phyloP scores from a whole-genome alignment of 2,113 vertebrate genomes.

The Nymphicus hollandicus region DNA sequence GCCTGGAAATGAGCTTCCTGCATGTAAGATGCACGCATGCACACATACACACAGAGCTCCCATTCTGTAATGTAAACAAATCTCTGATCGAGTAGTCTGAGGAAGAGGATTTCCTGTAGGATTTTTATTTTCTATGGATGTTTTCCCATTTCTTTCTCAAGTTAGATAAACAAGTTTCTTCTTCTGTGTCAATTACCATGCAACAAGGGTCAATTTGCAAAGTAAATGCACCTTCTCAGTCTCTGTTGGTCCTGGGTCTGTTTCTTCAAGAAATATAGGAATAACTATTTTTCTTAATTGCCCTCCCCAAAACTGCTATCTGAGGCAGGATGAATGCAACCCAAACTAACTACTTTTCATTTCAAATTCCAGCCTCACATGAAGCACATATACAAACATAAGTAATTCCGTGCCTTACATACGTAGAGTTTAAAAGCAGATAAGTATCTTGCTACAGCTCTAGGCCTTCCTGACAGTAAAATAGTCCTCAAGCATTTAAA shows the following conservation, averaged over 20 bases:
- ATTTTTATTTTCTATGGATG: background rate
- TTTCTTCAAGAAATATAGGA: background rate
- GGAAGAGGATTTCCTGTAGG: constrained; percentile 29
- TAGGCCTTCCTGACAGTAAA: background rate
- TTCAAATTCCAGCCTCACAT: background rate
- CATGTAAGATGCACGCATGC: background rate
- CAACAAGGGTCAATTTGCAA: background rate
- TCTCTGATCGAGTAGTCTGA: background rate
- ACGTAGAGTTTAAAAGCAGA: background rate
- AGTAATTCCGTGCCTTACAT: background rate
- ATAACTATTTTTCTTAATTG: background rate
- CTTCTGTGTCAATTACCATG: background rate
- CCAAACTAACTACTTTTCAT: background rate
- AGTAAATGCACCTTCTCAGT: background rate
- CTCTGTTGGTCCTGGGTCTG: background rate
- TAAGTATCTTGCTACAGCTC: background rate
- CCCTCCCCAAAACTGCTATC: background rate
- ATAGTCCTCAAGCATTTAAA: background rate
- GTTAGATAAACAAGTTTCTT: background rate
- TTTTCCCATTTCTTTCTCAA: background rate
- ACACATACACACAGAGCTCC: background rate
- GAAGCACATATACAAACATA: background rate
- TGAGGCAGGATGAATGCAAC: background rate
- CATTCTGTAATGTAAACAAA: background rate
- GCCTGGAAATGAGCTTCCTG: constrained; percentile 1